Percentiles rank a stretch among this genome's conserved stretches.
Conservation (phyloP, 2,888 invertebrate species). For the Sepiola atlantica region DNA sequence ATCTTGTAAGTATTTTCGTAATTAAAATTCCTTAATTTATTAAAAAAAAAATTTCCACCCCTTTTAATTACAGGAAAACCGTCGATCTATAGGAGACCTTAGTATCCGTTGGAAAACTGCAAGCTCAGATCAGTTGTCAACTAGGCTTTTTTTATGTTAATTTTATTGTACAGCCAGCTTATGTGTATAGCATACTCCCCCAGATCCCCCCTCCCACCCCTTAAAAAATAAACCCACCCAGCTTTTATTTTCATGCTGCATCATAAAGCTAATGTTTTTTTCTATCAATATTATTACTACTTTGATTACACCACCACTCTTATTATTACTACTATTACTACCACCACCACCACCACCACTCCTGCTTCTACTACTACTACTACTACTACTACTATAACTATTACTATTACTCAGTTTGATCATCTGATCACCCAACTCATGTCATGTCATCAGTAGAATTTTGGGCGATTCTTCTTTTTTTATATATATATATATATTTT, state of each 20-base stretch:
- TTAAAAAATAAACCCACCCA: too few species aligned
- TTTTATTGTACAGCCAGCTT: slow-evolving; percentile 48
- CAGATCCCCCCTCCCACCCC: too few species aligned
- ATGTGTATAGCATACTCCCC: slow-evolving; percentile 44
- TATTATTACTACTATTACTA: background rate
- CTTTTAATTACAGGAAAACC: slow-evolving; percentile 69
- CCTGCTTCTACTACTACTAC: background rate
- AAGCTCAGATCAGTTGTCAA: slow-evolving; percentile 75
- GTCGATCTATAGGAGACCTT: slow-evolving; percentile 70
- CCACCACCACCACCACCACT: background rate
- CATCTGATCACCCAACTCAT: slow-evolving; percentile 44
- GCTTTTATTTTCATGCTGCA: slow-evolving; percentile 39
- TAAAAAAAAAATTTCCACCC: too few species aligned
- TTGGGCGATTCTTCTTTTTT: background rate
- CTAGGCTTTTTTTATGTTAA: slow-evolving; percentile 64
- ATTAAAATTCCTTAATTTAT: too few species aligned
- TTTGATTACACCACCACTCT: background rate
- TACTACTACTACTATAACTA: background rate
- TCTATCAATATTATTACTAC: background rate
- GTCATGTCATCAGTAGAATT: slow-evolving; percentile 41
- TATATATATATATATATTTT: too few species aligned
- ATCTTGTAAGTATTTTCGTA: too few species aligned
- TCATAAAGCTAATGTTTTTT: slow-evolving; percentile 37
- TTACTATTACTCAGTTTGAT: slow-evolving; percentile 33
- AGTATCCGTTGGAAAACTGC: slow-evolving; percentile 75